Evolutionary conservation across 1,140 invertebrate species (phyloP).

Genomic region (Probaryconus sp.): DNA sequence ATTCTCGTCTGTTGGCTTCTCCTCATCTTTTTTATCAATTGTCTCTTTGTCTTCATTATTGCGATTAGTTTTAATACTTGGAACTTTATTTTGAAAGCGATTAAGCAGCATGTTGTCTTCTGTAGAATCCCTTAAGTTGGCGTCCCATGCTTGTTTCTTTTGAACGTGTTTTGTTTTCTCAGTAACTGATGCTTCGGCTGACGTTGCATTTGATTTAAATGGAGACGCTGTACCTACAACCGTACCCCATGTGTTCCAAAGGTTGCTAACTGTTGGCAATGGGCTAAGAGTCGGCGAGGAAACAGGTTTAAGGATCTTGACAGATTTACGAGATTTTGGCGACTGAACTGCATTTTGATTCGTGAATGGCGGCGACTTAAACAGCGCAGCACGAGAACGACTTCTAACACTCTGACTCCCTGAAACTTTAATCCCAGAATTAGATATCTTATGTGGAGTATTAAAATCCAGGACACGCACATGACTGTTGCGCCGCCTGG

Average conservation of each 20-base stretch:
- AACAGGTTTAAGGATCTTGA: slow-evolving; percentile 50
- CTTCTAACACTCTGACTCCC: slow-evolving; percentile 9
- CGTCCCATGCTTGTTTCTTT: too few species aligned
- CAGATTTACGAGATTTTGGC: slow-evolving; percentile 36
- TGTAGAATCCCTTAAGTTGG: too few species aligned
- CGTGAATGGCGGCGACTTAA: slow-evolving; percentile 67
- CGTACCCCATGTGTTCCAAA: slow-evolving; percentile 73
- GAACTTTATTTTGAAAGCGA: too few species aligned
- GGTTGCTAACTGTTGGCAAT: slow-evolving; percentile 69
- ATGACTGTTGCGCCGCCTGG: slow-evolving; percentile 71
- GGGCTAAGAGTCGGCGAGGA: slow-evolving; percentile 73
- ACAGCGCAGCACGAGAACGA: slow-evolving; percentile 65
- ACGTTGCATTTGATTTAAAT: too few species aligned
- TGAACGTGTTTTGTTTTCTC: too few species aligned
- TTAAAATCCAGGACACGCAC: slow-evolving; percentile 74
- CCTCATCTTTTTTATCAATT: slow-evolving; percentile 13
- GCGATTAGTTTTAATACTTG: too few species aligned
- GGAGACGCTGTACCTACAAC: slow-evolving; percentile 67
- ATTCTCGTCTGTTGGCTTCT: too few species aligned
- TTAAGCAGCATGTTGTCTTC: too few species aligned
- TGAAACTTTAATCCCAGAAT: slow-evolving; percentile 14
- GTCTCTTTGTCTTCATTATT: too few species aligned
- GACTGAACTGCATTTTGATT: not conserved
- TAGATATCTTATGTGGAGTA: slow-evolving; percentile 68
- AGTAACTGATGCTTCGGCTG: too few species aligned